These are phyloP conservation scores for Hormaphis cornu DNA, from an alignment of 1,140 invertebrate species.

Conservation along the genomic window DNA sequence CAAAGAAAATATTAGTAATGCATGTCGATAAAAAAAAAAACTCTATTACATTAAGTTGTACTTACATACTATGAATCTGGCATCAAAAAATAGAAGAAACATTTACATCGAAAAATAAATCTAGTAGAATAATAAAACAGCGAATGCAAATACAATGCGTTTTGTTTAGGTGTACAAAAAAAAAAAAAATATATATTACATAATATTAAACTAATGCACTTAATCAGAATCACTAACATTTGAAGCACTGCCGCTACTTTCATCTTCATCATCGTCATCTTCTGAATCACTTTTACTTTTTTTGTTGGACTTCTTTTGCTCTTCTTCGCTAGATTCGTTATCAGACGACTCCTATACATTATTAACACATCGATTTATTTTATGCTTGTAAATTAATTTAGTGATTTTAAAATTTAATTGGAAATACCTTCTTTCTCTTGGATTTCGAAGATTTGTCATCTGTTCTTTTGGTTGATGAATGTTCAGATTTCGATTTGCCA, in stretches of 20 bases:
- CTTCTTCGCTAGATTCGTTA: slow-evolving; percentile 34
- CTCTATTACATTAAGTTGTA: too few species aligned
- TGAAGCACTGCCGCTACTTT: slow-evolving; percentile 44
- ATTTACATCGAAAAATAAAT: too few species aligned
- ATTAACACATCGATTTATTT: background rate
- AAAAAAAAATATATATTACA: too few species aligned
- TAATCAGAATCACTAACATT: slow-evolving; percentile 35
- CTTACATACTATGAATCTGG: too few species aligned
- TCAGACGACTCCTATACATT: slow-evolving; percentile 38
- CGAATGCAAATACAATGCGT: too few species aligned
- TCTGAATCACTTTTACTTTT: slow-evolving; percentile 40
- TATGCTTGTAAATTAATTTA: background rate
- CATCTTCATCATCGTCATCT: slow-evolving; percentile 43
- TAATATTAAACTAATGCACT: background rate
- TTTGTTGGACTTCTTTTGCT: slow-evolving; percentile 35
- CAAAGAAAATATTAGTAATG: too few species aligned
- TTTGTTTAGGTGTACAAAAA: too few species aligned
- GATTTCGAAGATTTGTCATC: slow-evolving; percentile 25
- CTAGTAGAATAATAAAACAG: too few species aligned
- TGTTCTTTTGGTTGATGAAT: background rate
- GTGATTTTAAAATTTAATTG: slow-evolving; percentile 3
- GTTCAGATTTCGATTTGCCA: background rate
- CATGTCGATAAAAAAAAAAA: too few species aligned
- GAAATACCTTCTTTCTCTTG: slow-evolving; percentile 35
- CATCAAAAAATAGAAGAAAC: too few species aligned